Base-by-base conservation (phyloP, 2,797 vertebrate genomes). In the Notolepis coatsorum region DNA sequence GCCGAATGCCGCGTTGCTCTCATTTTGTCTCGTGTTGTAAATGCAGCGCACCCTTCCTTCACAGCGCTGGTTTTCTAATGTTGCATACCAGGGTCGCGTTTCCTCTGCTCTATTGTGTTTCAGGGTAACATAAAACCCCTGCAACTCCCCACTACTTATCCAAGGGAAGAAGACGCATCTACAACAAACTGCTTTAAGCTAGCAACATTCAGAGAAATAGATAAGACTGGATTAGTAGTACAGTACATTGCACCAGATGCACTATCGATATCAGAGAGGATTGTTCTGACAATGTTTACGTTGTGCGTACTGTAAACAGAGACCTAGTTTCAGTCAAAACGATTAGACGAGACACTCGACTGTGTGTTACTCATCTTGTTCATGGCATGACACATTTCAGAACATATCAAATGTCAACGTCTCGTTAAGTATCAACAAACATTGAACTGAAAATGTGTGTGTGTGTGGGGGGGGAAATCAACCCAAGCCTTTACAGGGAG, bases 401-500 rank as follows among this genome's bases (percentile, higher is more conserved):
- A 57, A 31, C 17, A 50, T 12, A 57, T 38, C 18, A 10, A 18
- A 49, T 42, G 17, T 54, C 21, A 42, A 23, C 20, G 7, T 24
- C 53, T 39, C 7, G 2, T 31, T 8, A 13, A 55, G 61, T 15
- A 54, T 54, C 4, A 17, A 30, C 27, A 67, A 59, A 56, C 13
- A 25, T 31, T 31, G 42, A 52, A 9, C 28, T 55, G 15, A 45
- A 31, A 70, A n/a, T 10, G 43, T 33, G 12, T n/a, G n/a, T n/a
- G n/a, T n/a, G n/a, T n/a, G n/a, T n/a, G n/a, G n/a, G n/a, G n/a
- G 20, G 42, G 31, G 3, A 25, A 46, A 73, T 78, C 65, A 79
- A 38, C n/a, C 30, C 27, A 33, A 12, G 51, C 53, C 60, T 78
- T 53, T 68, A 38, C 67, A 65, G 66, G 43, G 60, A 66, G 50